Conservation (phyloP, 2,113 vertebrate genomes). For the Oreochromis spilurus region DNA sequence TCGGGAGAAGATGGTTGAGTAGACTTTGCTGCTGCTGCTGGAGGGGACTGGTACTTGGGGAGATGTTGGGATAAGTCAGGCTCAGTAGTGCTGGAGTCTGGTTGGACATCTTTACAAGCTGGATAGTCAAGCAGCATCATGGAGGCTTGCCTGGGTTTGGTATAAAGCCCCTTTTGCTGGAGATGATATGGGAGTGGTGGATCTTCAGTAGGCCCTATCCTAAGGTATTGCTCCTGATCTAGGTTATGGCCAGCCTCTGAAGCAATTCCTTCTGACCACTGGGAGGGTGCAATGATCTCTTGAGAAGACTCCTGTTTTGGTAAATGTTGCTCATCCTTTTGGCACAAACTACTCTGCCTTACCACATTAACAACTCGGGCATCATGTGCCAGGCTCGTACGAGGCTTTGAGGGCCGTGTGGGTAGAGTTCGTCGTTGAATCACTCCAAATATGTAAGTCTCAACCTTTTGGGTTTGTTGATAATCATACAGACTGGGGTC, state of each 20-base stretch:
- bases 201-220: constrained; percentile 10
- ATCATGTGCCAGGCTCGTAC: constrained; percentile 72
- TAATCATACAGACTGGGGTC: constrained; percentile 36
- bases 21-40: constrained; percentile 10
- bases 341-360: constrained; percentile 75
- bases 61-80: constrained; percentile 53
- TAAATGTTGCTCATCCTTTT: constrained; percentile 59
- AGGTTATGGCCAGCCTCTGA: constrained; percentile 18
- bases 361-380: constrained; percentile 43
- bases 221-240: constrained; percentile 33
- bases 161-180: constrained; percentile 26
- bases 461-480: constrained; percentile 64
- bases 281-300: constrained; percentile 30
- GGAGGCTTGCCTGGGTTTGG: constrained; percentile 9
- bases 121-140: constrained; percentile 40
- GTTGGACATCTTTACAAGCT: constrained; percentile 7
- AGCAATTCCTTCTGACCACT: constrained; percentile 41
- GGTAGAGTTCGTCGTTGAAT: constrained; percentile 73
- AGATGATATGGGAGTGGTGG: not conserved
- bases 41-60: not conserved
- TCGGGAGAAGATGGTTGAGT: constrained; percentile 34
- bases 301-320: constrained; percentile 7
- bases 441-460: constrained; percentile 79
- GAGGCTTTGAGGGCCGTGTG: constrained; percentile 71
- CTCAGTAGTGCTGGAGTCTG: constrained; percentile 59